A percentile compares a stretch with the other conserved stretches of the same genome.
Conservation (phyloP, 1,140 invertebrate species). For the Dufourea novaeangliae region DNA sequence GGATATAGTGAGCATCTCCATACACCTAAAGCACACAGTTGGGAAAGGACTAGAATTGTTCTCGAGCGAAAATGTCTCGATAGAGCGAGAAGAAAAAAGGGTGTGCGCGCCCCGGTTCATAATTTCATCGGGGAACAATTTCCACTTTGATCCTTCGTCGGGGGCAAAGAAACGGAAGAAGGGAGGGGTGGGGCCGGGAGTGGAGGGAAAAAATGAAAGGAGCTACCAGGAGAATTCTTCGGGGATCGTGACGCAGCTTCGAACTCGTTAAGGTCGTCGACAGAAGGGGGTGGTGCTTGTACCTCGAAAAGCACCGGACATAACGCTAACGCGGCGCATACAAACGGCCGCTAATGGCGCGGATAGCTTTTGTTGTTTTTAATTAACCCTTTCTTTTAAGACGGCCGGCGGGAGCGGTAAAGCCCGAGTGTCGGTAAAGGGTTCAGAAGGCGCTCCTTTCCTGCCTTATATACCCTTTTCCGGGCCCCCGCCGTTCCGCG, state of each 20-base stretch:
- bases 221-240: constrained; percentile 7
- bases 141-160: constrained; percentile 35
- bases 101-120: background rate
- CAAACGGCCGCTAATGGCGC: constrained; percentile 81
- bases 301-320: constrained; percentile 65
- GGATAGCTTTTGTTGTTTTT: constrained; percentile 82
- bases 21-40: background rate
- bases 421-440: constrained; percentile 62
- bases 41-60: constrained; percentile 7
- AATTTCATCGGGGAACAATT: constrained; percentile 41
- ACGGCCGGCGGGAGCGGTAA: constrained; percentile 74
- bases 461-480: constrained; percentile 44
- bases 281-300: constrained; percentile 25
- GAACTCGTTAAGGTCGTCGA: constrained; percentile 70
- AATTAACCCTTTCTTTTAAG: constrained; percentile 83
- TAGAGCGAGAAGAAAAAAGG: background rate
- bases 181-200: background rate
- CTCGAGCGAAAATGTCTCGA: background rate
- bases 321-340: constrained; percentile 80
- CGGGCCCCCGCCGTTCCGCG: constrained; percentile 20
- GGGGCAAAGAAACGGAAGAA: background rate
- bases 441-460: constrained; percentile 47
- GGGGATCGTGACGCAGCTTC: constrained; percentile 29
- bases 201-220: constrained; percentile 17
- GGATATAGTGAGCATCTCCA: no score